These are phyloP conservation scores for Urocynchramus pylzowi DNA, from an alignment of 2,113 vertebrate species.

Conservation along the genomic window DNA sequence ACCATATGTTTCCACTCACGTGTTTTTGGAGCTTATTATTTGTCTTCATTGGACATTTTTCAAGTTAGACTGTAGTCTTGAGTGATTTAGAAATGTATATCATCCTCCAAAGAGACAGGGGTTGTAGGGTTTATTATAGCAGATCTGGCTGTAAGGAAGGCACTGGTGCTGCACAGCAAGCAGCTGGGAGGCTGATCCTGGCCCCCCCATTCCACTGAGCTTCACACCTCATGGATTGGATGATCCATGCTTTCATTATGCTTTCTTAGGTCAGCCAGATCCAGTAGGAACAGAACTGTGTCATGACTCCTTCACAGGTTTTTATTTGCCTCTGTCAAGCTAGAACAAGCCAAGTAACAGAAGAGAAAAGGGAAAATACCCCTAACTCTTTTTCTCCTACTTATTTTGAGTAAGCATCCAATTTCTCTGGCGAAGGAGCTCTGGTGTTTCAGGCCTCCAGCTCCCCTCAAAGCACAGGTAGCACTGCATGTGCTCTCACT, in stretches of 20 bases:
- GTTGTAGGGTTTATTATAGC: background rate
- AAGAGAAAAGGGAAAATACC: background rate
- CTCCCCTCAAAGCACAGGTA: background rate
- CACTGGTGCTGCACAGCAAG: rapidly evolving
- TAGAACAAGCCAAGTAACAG: background rate
- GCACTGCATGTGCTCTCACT: background rate
- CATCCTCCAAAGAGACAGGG: background rate
- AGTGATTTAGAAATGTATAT: background rate
- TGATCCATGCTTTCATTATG: background rate
- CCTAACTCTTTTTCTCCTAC: background rate
- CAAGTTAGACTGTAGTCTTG: background rate
- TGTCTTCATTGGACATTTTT: background rate
- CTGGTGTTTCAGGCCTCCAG: background rate
- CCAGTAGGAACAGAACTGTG: background rate
- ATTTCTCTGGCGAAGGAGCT: background rate
- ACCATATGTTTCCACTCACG: background rate
- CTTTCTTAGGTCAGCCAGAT: background rate
- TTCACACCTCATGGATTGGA: background rate
- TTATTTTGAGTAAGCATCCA: background rate
- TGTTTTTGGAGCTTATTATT: background rate
- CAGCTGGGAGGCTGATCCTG: background rate
- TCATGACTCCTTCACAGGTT: background rate
- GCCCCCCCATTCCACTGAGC: background rate
- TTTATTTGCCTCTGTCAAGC: background rate
- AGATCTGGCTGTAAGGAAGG: background rate